Conservation (phyloP, 2,888 invertebrate genomes). For the Bhutanitis thaidina region DNA sequence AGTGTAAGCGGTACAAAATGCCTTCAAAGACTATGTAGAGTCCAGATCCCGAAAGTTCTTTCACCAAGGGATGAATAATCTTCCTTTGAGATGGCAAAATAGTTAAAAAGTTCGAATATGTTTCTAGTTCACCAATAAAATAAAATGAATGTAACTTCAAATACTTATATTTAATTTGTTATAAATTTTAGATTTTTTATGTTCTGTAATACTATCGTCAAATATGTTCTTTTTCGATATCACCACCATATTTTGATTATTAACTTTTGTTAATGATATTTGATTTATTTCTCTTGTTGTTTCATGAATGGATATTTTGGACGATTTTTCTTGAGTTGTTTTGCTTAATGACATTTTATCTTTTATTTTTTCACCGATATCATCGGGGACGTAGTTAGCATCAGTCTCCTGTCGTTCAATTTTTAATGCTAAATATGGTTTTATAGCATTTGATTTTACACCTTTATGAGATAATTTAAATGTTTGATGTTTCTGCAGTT, state of each 20-base stretch:
- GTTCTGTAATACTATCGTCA: conserved; percentile 9
- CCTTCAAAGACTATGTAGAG: no score
- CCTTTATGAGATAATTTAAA: conserved; percentile 12
- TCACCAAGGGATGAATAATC: no score
- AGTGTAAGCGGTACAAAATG: no score
- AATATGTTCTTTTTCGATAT: conserved; percentile 8
- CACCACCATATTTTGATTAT: background rate
- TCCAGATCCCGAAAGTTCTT: no score
- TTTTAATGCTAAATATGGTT: conserved; percentile 10
- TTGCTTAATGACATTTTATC: background rate
- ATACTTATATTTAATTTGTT: conserved; percentile 25
- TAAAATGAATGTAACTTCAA: background rate
- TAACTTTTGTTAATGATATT: background rate
- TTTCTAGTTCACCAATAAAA: no score
- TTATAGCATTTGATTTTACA: conserved; percentile 1
- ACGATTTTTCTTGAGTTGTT: background rate
- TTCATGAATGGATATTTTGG: background rate
- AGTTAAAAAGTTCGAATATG: no score
- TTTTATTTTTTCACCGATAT: background rate
- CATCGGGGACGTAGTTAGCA: background rate
- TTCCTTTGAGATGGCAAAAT: no score
- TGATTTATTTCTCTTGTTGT: background rate
- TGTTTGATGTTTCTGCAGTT: conserved; percentile 1
- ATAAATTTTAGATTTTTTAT: conserved; percentile 19
- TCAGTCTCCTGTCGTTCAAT: conserved; percentile 20